phyloP scores from a whole-genome alignment of 2,113 vertebrate genomes.

The Ageneiosus marmoratus region DNA sequence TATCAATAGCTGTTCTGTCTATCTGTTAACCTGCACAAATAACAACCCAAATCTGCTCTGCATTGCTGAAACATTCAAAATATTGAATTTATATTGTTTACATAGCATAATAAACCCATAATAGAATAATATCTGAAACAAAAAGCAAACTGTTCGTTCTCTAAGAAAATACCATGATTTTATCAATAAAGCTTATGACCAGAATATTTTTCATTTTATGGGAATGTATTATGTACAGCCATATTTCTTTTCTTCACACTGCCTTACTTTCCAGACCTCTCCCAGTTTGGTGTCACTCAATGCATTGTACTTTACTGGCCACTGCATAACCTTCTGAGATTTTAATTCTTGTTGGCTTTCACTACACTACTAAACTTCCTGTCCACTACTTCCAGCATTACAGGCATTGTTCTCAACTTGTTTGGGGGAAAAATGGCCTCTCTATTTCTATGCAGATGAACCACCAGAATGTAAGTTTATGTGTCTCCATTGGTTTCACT shows the following conservation, averaged over 20 bases:
- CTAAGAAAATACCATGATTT: background rate
- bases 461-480: background rate
- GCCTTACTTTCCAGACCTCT: background rate
- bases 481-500: background rate
- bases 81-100: background rate
- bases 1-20: background rate
- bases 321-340: background rate
- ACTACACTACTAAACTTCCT: background rate
- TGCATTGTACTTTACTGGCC: background rate
- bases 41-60: background rate
- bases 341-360: background rate
- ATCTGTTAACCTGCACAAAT: background rate
- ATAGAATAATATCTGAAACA: background rate
- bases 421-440: background rate
- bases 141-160: background rate
- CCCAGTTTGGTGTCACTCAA: background rate
- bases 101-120: background rate
- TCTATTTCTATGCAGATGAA: background rate
- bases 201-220: background rate
- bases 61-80: background rate
- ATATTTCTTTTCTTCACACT: background rate
- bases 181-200: background rate
- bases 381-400: background rate
- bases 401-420: background rate
- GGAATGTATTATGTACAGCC: background rate